These are phyloP conservation scores for Synergus umbraculus DNA, from an alignment of 2,888 invertebrate species.

Conservation along the genomic window DNA sequence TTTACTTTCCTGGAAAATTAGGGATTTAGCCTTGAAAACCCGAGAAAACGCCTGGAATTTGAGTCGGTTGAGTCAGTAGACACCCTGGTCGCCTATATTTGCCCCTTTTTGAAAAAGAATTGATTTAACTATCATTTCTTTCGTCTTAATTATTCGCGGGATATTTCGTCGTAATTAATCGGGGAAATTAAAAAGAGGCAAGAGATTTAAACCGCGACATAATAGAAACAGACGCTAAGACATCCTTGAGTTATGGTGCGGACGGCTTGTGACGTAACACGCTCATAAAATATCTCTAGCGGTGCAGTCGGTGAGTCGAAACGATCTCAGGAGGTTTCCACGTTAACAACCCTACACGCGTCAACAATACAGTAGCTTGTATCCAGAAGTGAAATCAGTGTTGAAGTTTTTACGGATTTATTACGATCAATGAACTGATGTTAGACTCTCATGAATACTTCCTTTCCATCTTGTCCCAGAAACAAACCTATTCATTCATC, in stretches of 20 bases:
- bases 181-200: slow-evolving; percentile 46
- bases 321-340: slow-evolving; percentile 57
- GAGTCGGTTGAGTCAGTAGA: no score
- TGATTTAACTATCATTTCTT: neutral
- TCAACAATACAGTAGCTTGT: slow-evolving; percentile 55
- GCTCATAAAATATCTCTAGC: slow-evolving; percentile 64
- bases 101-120: no score
- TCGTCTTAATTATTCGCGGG: no score
- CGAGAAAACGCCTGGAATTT: no score
- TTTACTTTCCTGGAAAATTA: no score
- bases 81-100: no score
- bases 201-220: slow-evolving; percentile 56
- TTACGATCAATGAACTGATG: slow-evolving; percentile 44
- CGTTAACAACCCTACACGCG: slow-evolving; percentile 56
- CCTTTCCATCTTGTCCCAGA: neutral
- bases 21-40: no score
- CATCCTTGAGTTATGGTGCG: slow-evolving; percentile 66
- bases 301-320: slow-evolving; percentile 57
- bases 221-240: slow-evolving; percentile 65
- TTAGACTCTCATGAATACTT: slow-evolving; percentile 25
- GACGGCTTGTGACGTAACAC: slow-evolving; percentile 65
- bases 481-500: neutral
- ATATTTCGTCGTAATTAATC: slow-evolving; percentile 49
- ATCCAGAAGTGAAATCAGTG: slow-evolving; percentile 50
- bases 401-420: slow-evolving; percentile 46